A percentile compares a stretch with the other conserved stretches of the same genome.
Conservation (phyloP, 1,140 invertebrate genomes). For the Drosophila bipectinata region DNA sequence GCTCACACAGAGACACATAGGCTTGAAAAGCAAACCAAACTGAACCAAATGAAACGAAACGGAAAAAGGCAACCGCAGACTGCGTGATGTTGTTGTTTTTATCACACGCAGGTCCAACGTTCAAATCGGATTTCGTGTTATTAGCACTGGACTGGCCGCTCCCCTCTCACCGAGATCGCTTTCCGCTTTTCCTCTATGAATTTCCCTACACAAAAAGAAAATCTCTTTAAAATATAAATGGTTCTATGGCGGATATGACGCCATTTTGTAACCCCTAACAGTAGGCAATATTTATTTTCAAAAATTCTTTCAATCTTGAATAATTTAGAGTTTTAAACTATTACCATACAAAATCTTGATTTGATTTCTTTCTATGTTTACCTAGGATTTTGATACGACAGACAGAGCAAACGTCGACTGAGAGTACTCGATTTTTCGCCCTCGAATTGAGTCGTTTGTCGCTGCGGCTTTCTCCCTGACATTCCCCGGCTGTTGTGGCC, state of each 20-base stretch:
- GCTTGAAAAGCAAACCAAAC: slow-evolving; percentile 11
- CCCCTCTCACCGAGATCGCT: neutral
- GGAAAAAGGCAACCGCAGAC: slow-evolving; percentile 62
- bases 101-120: slow-evolving; percentile 74
- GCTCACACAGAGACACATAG: neutral
- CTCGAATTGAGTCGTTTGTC: slow-evolving; percentile 75
- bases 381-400: slow-evolving; percentile 34
- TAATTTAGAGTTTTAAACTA: neutral
- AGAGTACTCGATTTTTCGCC: slow-evolving; percentile 52
- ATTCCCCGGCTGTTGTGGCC: slow-evolving; percentile 18
- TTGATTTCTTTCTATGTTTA: slow-evolving; percentile 8
- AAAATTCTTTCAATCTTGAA: neutral
- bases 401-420: slow-evolving; percentile 40
- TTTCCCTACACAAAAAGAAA: slow-evolving; percentile 22
- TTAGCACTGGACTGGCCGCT: slow-evolving; percentile 52
- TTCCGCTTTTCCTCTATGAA: slow-evolving; percentile 24
- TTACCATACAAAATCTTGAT: neutral
- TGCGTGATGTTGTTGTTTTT: slow-evolving; percentile 75
- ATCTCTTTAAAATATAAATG: neutral
- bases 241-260: neutral
- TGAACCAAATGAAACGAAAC: slow-evolving; percentile 47
- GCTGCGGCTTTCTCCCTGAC: slow-evolving; percentile 44
- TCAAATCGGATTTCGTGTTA: slow-evolving; percentile 80
- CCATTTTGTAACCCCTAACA: neutral
- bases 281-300: too few relatives aligned